Base-by-base conservation (phyloP, 2,797 vertebrate genomes). In the Molossus molossus region DNA sequence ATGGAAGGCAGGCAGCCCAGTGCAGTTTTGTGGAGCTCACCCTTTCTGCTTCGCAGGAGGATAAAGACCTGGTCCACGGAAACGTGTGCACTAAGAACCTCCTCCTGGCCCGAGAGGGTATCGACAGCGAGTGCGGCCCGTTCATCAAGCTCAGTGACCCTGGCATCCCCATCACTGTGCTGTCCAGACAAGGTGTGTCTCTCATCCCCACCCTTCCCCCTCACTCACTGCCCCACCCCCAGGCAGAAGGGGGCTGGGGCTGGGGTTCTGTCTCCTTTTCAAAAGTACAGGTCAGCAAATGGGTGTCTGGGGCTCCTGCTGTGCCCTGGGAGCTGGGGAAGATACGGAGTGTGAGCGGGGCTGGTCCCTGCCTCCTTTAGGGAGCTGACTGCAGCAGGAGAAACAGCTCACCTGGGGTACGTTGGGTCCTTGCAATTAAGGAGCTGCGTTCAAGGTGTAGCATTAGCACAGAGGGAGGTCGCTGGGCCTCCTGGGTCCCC, bases 131-230 rank as follows among this genome's bases (percentile, higher is more conserved):
- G 69, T 99, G 98, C 7, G 99, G 99, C 9, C 99, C 99, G 0
- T 99, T 99, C 97, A 99, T 99, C 97, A 99, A 99, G 98, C 99
- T 99, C 81, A 99, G 99, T 0, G 99, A 99, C 98, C 99, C 99
- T 0, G 99, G 99, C 70, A 99, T 99, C 95, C 99, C 99, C 27
- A 98, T 99, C 90, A 99, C 99, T 0, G 99, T 99, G 27, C 99
- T 99, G 27, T 98, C 98, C 95, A 99, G 99, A 97, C 99, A 99
- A 98, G 99, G 99, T 99, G 96, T 0, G 89, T 50, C 12, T 50
- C 27, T 58, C 53, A 3, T 14, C 12, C 2, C 9, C 1, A 8
- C 1, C 20, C 10, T 76, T 9, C 0, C 50, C 53, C 37, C 58
- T 8, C 23, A 9, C 2, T 9, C 27, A 15, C n/a, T 55, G 8